Base-by-base conservation (phyloP, 2,113 vertebrate genomes). In the Macquaria australasica region DNA sequence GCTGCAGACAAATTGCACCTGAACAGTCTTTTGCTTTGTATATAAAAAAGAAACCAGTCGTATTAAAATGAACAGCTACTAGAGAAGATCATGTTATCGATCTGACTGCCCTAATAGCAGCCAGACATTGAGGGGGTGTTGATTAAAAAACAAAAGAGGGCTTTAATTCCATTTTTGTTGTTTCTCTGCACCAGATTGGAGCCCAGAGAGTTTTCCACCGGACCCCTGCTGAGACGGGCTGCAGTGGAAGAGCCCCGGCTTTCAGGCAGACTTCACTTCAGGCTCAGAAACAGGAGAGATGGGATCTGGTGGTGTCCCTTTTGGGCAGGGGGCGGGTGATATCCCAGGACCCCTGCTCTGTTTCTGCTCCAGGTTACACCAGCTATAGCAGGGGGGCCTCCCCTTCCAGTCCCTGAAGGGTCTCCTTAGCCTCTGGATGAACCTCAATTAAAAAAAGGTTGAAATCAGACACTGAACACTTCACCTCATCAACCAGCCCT, bases 211-310 rank as follows among this genome's bases (percentile, higher is more conserved):
- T 64, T 88, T 91, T 87, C 23, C 63, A 60, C 58, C 37, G 16
- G 83, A 75, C 93, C 91, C 95, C 94, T 84, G 94, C 92, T 92
- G 94, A 87, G 93, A 78, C 51, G 79, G 77, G 85, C 80, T 80
- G 77, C 56, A 81, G 87, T 14, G 16, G 68, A 73, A 51, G 68
- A 80, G 81, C 78, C 60, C 55, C 41, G 73, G 77, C 68, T 84
- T 85, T 83, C 43, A 88, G 81, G n/a, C 82, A 87, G 77, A 60
- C 72, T 84, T 81, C 78, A 89, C 88, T 90, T 59, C 64, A 39
- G 92, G 91, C 90, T 87, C 50, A 73, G 68, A 66, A 41, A 82
- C 28, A 67, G 71, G 59, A 62, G 72, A 78, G 77, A 82, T 21
- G 20, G 66, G 84, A 69, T 86, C 50, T 77, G 79, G 18, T 16